Base-by-base conservation (phyloP, 2,113 vertebrate species). In the Garra rufa region DNA sequence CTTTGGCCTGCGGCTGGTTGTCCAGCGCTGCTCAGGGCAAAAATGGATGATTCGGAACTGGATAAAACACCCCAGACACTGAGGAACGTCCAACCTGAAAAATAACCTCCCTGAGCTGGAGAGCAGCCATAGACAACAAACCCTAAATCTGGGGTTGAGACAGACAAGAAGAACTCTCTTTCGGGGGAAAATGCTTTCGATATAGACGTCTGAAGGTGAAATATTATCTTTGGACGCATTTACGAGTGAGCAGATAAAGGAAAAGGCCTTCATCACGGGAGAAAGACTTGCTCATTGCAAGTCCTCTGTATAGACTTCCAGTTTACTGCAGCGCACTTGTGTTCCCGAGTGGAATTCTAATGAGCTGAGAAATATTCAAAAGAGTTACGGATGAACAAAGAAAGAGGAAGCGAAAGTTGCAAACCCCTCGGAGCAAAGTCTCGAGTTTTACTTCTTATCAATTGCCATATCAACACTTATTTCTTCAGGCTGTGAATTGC, bases 11-110 rank as follows among this genome's bases (percentile, higher is more conserved):
- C 94, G 97, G 78, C 94, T 99, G 77, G 97, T 99, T 7, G 95
- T 99, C 21, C 98, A 99, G 88, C 95, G 97, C 76, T 99, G 98
- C 91, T 99, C 98, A 0, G 98, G 98, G 67, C 98, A 99, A 90
- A 99, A 99, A 91, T 99, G 98, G 98, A 96, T 96, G 93, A 99
- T 99, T 89, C 95, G 98, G 84, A 99, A 99, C 94, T 98, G 98
- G 98, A 95, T 99, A 89, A 97, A 96, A 87, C 97, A 95, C 0
- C 94, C 95, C 0, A 94, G 94, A 59, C 97, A 97, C 87, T 99
- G 95, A 98, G 76, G 75, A 46, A 55, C 44, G 44, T 70, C 41
- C 9, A 50, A 75, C 69, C 79, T 84, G 78, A 76, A 63, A 87
- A 78, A 87, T 76, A 74, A 44, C 24, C 86, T 87, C 59, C 86